phyloP scores from a whole-genome alignment of 1,140 invertebrate species.

The Aphaenogaster ashmeadi region DNA sequence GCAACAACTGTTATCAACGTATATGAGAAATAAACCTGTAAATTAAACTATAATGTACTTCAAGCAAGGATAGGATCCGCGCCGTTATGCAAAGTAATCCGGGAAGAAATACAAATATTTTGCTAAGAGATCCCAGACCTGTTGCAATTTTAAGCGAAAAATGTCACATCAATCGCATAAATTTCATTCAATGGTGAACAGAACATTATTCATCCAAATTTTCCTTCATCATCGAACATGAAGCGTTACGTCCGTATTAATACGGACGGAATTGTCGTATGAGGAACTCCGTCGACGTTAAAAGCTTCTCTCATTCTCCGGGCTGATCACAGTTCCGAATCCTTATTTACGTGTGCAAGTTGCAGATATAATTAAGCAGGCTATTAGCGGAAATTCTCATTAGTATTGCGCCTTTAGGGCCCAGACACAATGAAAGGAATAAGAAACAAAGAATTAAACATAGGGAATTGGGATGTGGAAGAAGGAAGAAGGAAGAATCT shows the following conservation, averaged over 20 bases:
- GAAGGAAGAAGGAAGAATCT: too few relatives aligned
- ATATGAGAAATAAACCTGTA: neutral
- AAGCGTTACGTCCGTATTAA: neutral
- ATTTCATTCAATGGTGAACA: neutral
- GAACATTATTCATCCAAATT: neutral
- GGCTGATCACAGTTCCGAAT: neutral
- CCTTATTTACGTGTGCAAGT: neutral
- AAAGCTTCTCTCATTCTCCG: neutral
- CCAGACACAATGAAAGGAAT: too few relatives aligned
- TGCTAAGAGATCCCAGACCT: neutral
- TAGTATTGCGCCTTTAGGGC: neutral
- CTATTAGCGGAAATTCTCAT: constrained; percentile 1
- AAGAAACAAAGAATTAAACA: too few relatives aligned
- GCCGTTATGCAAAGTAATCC: too few relatives aligned
- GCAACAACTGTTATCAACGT: neutral
- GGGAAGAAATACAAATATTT: constrained; percentile 1
- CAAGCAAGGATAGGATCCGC: neutral
- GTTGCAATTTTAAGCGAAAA: neutral
- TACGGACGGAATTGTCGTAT: neutral
- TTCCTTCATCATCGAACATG: neutral
- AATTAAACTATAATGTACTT: neutral
- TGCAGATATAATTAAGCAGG: constrained; percentile 19
- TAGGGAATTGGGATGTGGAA: too few relatives aligned
- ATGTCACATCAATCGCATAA: neutral
- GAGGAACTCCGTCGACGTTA: neutral